A percentile compares a stretch with the other conserved stretches of the same genome.
phyloP scores from a whole-genome alignment of 1,140 invertebrate species.

The Idris sp. region DNA sequence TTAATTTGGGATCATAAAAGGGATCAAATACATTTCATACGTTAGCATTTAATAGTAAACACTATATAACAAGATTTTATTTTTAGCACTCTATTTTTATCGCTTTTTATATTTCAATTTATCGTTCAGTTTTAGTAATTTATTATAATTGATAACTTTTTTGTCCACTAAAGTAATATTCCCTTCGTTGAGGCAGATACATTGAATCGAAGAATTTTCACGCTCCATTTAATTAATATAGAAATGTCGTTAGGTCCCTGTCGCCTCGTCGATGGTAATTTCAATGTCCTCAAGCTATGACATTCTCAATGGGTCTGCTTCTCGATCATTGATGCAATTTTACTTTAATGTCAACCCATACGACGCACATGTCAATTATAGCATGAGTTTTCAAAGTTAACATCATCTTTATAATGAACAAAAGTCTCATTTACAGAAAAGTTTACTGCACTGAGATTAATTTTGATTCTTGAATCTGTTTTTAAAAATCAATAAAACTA shows the following conservation, averaged over 20 bases:
- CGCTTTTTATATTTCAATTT: no score
- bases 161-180: slow-evolving; percentile 25
- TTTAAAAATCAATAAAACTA: no score
- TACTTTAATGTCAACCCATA: slow-evolving; percentile 37
- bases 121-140: no score
- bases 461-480: no score
- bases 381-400: slow-evolving; percentile 38
- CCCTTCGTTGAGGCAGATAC: slow-evolving; percentile 27
- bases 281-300: slow-evolving; percentile 51
- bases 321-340: slow-evolving; percentile 53
- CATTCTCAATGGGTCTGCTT: slow-evolving; percentile 32
- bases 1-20: no score
- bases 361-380: slow-evolving; percentile 48
- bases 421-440: slow-evolving; percentile 1
- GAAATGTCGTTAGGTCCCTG: slow-evolving; percentile 56
- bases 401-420: not conserved
- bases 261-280: slow-evolving; percentile 45
- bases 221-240: slow-evolving; percentile 60
- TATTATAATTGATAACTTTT: no score
- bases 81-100: no score
- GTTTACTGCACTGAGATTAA: slow-evolving; percentile 10
- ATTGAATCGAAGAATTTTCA: slow-evolving; percentile 55
- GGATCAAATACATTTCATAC: no score
- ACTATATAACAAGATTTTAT: no score
- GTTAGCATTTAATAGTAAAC: no score